Percentiles rank a stretch among this genome's conserved stretches.
These are phyloP conservation scores for Neolamprologus ventralis DNA, from an alignment of 2,113 vertebrate species.

Conservation along the genomic window DNA sequence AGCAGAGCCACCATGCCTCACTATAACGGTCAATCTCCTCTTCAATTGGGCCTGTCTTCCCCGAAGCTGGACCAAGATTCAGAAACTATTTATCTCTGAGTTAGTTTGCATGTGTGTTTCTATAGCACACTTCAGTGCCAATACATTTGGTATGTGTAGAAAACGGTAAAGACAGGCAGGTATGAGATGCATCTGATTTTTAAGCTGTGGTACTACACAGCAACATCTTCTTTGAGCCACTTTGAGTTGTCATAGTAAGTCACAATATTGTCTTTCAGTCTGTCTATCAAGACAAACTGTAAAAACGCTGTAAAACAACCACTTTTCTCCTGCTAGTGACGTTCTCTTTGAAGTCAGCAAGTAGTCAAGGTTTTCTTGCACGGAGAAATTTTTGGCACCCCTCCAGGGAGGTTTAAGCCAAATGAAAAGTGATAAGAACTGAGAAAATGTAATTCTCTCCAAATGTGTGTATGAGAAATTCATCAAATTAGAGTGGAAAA, in stretches of 20 bases:
- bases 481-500: background rate
- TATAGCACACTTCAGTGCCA: background rate
- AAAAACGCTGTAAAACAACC: background rate
- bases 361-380: background rate
- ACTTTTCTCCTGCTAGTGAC: background rate
- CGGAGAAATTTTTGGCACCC: no score
- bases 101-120: background rate
- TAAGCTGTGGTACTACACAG: background rate
- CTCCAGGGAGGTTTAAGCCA: no score
- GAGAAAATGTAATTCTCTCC: background rate
- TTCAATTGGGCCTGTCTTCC: conserved; percentile 54
- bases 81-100: conserved; percentile 16
- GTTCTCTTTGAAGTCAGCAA: conserved; percentile 8
- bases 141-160: background rate
- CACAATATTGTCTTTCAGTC: conserved; percentile 15
- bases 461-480: background rate
- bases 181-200: background rate
- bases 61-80: conserved; percentile 44
- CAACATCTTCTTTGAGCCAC: background rate
- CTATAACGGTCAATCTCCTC: conserved; percentile 57
- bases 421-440: no score
- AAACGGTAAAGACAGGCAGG: background rate
- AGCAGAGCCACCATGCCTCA: conserved; percentile 25
- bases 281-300: conserved; percentile 21
- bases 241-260: conserved; percentile 25